A percentile compares a stretch with the other conserved stretches of the same genome.
phyloP scores from a whole-genome alignment of 1,140 invertebrate genomes.

The Planococcus citri region DNA sequence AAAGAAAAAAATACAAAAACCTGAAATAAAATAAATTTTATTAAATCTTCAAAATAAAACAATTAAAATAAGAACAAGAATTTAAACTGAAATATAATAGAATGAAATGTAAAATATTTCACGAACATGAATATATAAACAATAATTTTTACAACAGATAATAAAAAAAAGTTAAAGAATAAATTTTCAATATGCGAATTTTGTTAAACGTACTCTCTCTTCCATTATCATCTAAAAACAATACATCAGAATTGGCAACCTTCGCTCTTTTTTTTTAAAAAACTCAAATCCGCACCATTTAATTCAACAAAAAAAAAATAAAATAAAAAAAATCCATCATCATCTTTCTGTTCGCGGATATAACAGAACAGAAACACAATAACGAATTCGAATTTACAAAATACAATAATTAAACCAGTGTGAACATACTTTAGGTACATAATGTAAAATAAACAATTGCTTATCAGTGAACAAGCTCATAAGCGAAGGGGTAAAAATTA shows the following conservation, averaged over 20 bases:
- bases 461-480: no score
- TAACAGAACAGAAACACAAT: no score
- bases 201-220: background rate
- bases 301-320: no score
- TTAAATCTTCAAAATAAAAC: background rate
- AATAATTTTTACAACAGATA: background rate
- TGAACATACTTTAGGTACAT: background rate
- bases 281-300: no score
- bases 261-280: no score
- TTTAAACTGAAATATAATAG: background rate
- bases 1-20: no score
- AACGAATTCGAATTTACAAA: no score
- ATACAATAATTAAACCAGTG: no score
- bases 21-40: slow-evolving; percentile 9
- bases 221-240: background rate
- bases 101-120: slow-evolving; percentile 2
- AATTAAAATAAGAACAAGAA: background rate
- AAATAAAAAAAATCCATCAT: background rate
- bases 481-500: no score
- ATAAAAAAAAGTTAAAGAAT: background rate
- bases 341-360: no score
- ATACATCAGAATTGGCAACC: background rate
- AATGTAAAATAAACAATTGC: no score
- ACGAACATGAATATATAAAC: slow-evolving; percentile 1
- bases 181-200: background rate